Conservation (phyloP, 2,888 invertebrate genomes). For the Alentia gelatinosa region DNA sequence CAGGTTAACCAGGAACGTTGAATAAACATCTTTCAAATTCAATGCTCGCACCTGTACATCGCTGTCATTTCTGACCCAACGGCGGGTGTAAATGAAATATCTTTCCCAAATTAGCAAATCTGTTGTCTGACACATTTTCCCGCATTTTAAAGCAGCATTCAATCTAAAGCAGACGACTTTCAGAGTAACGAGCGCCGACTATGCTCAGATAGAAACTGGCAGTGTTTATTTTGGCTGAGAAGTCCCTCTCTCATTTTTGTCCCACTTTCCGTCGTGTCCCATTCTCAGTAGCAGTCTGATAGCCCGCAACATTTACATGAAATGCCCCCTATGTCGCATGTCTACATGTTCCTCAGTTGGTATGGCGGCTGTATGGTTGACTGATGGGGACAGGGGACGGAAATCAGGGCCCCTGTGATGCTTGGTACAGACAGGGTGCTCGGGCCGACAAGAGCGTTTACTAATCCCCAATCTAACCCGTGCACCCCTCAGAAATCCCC, state of each 20-base stretch:
- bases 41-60: too few relatives aligned
- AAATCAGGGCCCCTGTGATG: neutral
- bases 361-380: neutral
- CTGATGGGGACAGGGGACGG: neutral
- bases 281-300: neutral
- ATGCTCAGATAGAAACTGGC: neutral
- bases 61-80: too few relatives aligned
- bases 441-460: neutral
- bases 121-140: too few relatives aligned
- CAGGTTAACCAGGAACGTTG: too few relatives aligned
- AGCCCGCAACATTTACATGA: neutral
- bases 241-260: neutral
- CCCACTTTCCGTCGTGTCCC: neutral
- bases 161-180: neutral
- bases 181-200: neutral
- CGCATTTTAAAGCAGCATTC: too few relatives aligned
- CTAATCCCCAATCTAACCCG: neutral
- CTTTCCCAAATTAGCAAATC: too few relatives aligned
- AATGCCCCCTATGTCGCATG: neutral
- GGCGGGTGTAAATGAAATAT: too few relatives aligned
- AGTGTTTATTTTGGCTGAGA: neutral
- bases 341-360: neutral
- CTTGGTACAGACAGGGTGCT: neutral
- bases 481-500: neutral
- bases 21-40: too few relatives aligned